phyloP scores from a whole-genome alignment of 2,113 vertebrate genomes.

The Hypomesus transpacificus region DNA sequence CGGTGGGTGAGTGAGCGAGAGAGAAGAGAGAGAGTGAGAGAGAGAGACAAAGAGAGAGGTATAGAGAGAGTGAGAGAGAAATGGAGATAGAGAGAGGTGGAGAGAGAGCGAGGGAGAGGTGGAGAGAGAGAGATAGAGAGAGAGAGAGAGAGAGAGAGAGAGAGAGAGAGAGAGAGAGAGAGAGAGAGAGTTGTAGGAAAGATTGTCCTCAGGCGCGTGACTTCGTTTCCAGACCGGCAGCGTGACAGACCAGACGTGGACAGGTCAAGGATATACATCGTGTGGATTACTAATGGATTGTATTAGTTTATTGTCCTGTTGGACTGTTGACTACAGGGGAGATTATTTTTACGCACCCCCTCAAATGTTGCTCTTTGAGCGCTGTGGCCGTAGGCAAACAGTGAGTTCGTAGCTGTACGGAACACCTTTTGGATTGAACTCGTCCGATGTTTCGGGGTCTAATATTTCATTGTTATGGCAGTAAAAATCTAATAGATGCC shows the following conservation, averaged over 20 bases:
- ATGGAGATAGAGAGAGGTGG: constrained; percentile 31
- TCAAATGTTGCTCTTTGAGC: constrained; percentile 50
- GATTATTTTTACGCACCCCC: constrained; percentile 56
- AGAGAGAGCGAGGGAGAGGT: constrained; percentile 21
- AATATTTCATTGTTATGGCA: constrained; percentile 56
- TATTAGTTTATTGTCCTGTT: constrained; percentile 35
- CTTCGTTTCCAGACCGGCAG: constrained; percentile 48
- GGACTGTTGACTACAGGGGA: constrained; percentile 51
- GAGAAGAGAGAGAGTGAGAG: constrained; percentile 3
- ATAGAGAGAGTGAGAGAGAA: constrained; percentile 21
- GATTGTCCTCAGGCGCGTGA: constrained; percentile 48
- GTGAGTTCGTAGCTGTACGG: constrained; percentile 54
- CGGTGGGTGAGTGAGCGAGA: background rate
- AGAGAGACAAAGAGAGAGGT: constrained; percentile 17
- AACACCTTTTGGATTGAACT: constrained; percentile 51
- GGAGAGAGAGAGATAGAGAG: too few species aligned
- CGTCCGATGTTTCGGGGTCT: constrained; percentile 46
- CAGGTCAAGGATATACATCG: constrained; percentile 41
- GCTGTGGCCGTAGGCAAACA: constrained; percentile 52
- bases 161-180: too few species aligned
- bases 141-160: too few species aligned
- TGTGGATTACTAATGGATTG: constrained; percentile 55
- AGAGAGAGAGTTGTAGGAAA: constrained; percentile 46
- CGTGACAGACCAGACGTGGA: constrained; percentile 35
- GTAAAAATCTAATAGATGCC: constrained; percentile 43